Conservation (phyloP, 2,888 invertebrate species). For the Dicyrtomina minuta region DNA sequence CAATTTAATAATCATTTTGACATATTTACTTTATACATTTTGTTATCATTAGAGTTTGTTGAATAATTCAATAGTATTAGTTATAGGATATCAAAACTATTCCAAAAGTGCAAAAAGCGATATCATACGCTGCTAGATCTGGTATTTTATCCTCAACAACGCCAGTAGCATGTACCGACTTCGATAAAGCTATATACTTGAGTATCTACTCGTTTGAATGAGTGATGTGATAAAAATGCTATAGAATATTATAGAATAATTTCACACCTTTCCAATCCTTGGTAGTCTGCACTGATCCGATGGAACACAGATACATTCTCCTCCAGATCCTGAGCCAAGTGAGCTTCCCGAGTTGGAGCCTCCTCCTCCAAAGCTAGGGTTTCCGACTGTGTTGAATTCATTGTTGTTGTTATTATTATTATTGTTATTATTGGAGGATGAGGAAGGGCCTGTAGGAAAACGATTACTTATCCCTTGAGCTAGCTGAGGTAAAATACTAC, state of each 20-base stretch:
- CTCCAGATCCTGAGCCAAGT: too few relatives aligned
- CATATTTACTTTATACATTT: too few relatives aligned
- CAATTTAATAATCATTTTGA: too few relatives aligned
- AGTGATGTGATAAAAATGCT: neutral
- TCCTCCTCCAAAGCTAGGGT: constrained; percentile 8
- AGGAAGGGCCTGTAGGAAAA: constrained; percentile 12
- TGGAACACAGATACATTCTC: constrained; percentile 32
- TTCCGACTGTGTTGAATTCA: constrained; percentile 32
- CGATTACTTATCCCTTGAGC: constrained; percentile 14
- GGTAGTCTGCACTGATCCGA: constrained; percentile 36
- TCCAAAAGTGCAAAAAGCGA: too few relatives aligned
- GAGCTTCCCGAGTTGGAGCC: neutral
- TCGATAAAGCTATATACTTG: neutral
- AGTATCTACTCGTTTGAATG: neutral
- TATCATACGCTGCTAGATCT: too few relatives aligned
- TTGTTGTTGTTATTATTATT: neutral
- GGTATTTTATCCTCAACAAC: too few relatives aligned
- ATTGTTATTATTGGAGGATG: neutral
- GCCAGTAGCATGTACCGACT: too few relatives aligned
- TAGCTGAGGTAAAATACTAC: neutral
- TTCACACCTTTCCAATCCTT: constrained; percentile 22
- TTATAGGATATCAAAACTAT: too few relatives aligned
- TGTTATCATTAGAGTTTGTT: too few relatives aligned
- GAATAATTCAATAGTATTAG: too few relatives aligned
- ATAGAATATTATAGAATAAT: neutral